A percentile compares a stretch with the other conserved stretches of the same genome.
Conservation (phyloP, 2,888 invertebrate genomes). For the Dolichopus griseipennis region DNA sequence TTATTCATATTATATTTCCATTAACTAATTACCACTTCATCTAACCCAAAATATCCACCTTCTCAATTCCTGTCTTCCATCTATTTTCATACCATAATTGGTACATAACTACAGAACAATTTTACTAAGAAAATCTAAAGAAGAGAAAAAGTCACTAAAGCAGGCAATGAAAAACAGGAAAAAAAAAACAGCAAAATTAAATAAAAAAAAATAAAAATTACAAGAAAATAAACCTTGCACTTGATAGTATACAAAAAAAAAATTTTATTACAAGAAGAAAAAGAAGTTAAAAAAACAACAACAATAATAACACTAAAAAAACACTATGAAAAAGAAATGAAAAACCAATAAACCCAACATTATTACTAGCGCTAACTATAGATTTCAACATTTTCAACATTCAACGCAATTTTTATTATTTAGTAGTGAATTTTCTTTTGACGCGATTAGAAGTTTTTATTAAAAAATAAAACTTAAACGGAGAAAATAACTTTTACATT, state of each 20-base stretch:
- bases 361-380: not conserved
- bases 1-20: too few species aligned
- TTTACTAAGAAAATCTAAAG: not conserved
- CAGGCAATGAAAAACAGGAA: too few species aligned
- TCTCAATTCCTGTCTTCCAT: too few species aligned
- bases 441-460: not conserved
- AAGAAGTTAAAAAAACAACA: not conserved
- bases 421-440: not conserved
- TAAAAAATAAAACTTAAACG: not conserved
- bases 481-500: not conserved
- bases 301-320: not conserved
- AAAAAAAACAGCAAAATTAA: too few species aligned
- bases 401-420: not conserved
- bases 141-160: too few species aligned
- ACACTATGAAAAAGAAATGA: not conserved
- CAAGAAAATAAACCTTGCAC: too few species aligned
- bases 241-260: not conserved
- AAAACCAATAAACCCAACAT: not conserved
- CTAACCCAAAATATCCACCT: too few species aligned
- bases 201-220: too few species aligned
- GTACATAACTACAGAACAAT: too few species aligned
- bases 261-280: not conserved
- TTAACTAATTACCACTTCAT: too few species aligned
- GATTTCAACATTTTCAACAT: not conserved
- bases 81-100: too few species aligned